A percentile compares a stretch with the other conserved stretches of the same genome.
Conservation (phyloP, 2,113 vertebrate species). For the Peromyscus leucopus region DNA sequence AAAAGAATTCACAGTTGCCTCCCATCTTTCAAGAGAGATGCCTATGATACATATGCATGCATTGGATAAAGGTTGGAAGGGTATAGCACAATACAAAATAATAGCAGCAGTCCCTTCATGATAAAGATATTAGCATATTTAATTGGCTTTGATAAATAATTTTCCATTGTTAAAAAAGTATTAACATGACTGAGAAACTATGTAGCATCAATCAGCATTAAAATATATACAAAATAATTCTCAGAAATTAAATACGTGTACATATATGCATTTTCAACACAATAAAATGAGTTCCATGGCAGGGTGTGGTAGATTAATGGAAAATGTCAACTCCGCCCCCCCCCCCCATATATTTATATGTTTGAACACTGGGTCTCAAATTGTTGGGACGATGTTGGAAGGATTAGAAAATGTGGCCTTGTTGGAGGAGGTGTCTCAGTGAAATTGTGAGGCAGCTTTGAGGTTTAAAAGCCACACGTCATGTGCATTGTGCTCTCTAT, state of each 20-base stretch:
- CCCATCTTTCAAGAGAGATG: neutral
- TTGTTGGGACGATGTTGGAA: no score
- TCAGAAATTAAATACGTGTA: neutral
- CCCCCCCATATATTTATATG: neutral
- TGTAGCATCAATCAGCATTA: neutral
- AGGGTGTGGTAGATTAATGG: neutral
- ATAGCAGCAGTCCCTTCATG: neutral
- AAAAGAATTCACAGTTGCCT: slow-evolving; percentile 16
- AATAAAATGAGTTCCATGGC: neutral
- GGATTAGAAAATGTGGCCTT: neutral
- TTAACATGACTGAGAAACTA: neutral
- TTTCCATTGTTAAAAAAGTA: slow-evolving; percentile 18
- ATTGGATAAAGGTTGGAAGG: neutral
- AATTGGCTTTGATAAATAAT: neutral
- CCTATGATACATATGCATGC: neutral
- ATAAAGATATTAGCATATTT: neutral
- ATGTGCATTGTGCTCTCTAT: neutral
- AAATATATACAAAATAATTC: neutral
- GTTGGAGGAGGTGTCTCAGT: neutral
- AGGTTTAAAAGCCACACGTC: neutral
- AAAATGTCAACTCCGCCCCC: rapidly evolving
- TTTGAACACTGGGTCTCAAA: neutral
- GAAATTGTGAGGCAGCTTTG: neutral
- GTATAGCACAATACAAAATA: slow-evolving; percentile 9
- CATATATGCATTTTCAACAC: neutral